Base-by-base conservation (phyloP, 2,888 invertebrate species). In the Tipula unca region DNA sequence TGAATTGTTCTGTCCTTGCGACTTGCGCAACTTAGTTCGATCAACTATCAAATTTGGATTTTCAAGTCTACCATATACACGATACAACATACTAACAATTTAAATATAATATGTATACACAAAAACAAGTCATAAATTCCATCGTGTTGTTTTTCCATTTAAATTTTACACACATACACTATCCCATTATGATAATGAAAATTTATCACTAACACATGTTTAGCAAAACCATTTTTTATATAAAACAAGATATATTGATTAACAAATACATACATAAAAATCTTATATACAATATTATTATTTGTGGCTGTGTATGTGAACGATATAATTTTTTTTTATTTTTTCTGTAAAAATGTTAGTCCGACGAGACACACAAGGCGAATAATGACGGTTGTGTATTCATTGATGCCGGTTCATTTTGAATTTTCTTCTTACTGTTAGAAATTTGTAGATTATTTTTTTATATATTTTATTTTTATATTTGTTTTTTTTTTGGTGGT, bases 351-450 rank as follows among this genome's bases (percentile, higher is more conserved):
- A 29, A 35, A 83, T 83, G 69, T 69, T 32, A 83, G 35, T 83
- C 32, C 29, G 83, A 83, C 83, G 83, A 83, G 83, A 83, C 83
- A 83, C 35, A 35, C 69, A 69, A 69, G 35, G 14, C 83, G 83
- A 32, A 35, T 83, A 83, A 83, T 83, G 83, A 83, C 83, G 83
- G 83, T 83, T 83, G 35, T 83, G 29, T 83, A 83, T 83, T 83
- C 83, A 83, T 29, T 83, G 83, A 83, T 83, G 83, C 83, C 83
- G 83, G 83, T 83, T 32, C 83, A 83, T 83, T 35, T 83, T 35
- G 35, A 32, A 83, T 83, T 83, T 29, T 69, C 69, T 69, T 69
- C 69, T 20, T 69, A 25, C 69, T 25, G 69, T 69, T 54, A 69
- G 69, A 69, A 25, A 69, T 69, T 69, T 69, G 69, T 69, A 69